Base-by-base conservation (phyloP, 1,140 invertebrate species). In the Oedothorax gibbosus region DNA sequence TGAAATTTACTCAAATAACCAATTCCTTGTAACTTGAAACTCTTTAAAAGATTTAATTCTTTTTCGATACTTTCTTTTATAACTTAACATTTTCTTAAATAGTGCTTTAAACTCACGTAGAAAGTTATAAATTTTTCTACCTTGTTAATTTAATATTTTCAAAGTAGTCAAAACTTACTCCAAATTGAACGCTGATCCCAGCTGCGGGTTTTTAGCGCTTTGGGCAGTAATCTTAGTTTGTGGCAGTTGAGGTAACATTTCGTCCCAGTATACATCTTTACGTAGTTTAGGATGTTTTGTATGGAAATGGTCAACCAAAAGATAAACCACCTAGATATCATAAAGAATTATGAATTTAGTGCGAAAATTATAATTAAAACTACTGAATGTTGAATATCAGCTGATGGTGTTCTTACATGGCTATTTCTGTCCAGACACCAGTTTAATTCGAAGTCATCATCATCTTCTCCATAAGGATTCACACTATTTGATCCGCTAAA, bases 401-500 rank as follows among this genome's bases (percentile, higher is more conserved):
- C 12, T 12, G 57, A 62, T 15, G 12, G 57, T 6, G 9, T 15
- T 20, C 64, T 79, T 76, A 87, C 86, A 11, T 96, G 94, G 51
- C 96, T 90, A 50, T 85, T 87, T 73, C 86, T 57, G 53, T 87
- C 85, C 54, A 87, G 49, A 12, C 85, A 86, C 86, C 87, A 87
- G 20, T 87, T 89, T 21, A 87, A 68, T 68, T 91, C 91, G 88
- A 89, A 91, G 87, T 91, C 91, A 79, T 91, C 91, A 77, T 92
- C 91, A 85, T 92, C 91, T 88, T 92, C 91, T 11, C 91, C 91
- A 85, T 91, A 92, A 7, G 88, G 90, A 86, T 90, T 90, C 3
- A 91, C 87, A 91, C 87, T 78, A 90, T 85, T 49, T 88, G 88
- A 62, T 90, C 90, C 2, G 90, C 90, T 15, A 85, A n/a, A n/a